Evolutionary conservation across 2,888 invertebrate species (phyloP).

Genomic region (Graphium colonna): DNA sequence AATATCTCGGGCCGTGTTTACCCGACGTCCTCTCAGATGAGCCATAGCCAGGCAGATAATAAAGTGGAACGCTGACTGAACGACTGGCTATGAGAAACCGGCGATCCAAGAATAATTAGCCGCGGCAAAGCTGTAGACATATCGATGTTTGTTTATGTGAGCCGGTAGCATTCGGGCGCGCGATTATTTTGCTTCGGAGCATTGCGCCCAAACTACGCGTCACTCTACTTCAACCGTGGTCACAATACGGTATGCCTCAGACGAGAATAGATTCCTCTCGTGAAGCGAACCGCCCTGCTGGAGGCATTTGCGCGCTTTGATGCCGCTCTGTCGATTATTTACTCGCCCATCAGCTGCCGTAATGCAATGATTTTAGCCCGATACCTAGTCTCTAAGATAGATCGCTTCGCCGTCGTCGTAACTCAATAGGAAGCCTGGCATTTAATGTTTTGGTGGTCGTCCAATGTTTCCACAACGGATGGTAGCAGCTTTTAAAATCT

Average conservation of each 20-base stretch:
- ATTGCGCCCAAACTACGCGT: constrained; percentile 50
- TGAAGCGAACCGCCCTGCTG: constrained; percentile 22
- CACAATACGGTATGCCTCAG: constrained; percentile 58
- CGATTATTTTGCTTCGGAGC: constrained; percentile 49
- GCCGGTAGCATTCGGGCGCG: constrained; percentile 42
- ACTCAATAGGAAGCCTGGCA: no score
- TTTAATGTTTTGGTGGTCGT: no score
- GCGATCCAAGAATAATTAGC: constrained; percentile 34
- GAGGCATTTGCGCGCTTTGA: constrained; percentile 27
- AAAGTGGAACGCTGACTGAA: background rate
- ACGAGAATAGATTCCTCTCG: constrained; percentile 40
- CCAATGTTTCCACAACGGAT: no score
- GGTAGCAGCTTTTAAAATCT: no score
- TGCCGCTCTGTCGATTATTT: constrained; percentile 10
- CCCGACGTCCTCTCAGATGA: background rate
- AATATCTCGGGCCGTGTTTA: no score
- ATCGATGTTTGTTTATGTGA: constrained; percentile 53
- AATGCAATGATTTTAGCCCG: no score
- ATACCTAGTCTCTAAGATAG: no score
- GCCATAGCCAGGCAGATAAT: background rate
- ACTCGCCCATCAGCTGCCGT: constrained; percentile 15
- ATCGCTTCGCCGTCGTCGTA: no score
- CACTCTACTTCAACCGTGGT: constrained; percentile 46
- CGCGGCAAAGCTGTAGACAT: constrained; percentile 35
- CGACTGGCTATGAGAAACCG: constrained; percentile 4